Evolutionary conservation across 2,888 invertebrate species (phyloP).

Genomic region (Drosophila birchii): DNA sequence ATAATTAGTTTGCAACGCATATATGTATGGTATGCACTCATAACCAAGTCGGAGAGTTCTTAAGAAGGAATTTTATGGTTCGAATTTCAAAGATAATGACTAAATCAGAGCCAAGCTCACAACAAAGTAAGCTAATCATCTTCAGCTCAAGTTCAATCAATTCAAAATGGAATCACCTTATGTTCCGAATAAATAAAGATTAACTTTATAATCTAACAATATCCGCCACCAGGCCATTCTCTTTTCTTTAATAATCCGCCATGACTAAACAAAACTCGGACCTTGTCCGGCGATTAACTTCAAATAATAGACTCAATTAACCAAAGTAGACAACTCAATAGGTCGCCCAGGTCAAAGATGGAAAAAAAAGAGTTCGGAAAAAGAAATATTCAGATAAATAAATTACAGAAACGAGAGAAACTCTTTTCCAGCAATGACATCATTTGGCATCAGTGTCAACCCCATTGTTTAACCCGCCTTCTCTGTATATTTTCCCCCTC

Average conservation of each 20-base stretch:
- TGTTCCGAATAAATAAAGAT: constrained; percentile 30
- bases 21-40: no score
- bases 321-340: constrained; percentile 77
- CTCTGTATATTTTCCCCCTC: constrained; percentile 1
- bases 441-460: constrained; percentile 79
- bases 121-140: constrained; percentile 10
- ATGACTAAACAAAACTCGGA: constrained; percentile 50
- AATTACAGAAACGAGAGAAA: constrained; percentile 52
- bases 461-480: constrained; percentile 30
- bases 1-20: constrained; percentile 45
- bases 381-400: constrained; percentile 59
- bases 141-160: constrained; percentile 14
- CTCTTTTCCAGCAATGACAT: constrained; percentile 69
- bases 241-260: constrained; percentile 26
- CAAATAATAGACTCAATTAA: constrained; percentile 75
- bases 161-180: background rate
- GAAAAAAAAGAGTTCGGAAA: constrained; percentile 13
- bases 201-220: constrained; percentile 25
- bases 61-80: constrained; percentile 6
- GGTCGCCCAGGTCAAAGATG: constrained; percentile 34
- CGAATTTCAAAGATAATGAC: constrained; percentile 11
- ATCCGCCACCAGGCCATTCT: constrained; percentile 14
- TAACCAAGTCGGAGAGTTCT: constrained; percentile 2
- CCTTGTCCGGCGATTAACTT: constrained; percentile 72
- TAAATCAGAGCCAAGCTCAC: no score